These are phyloP conservation scores for Gallinago undulata DNA, from an alignment of 2,113 vertebrate genomes.

Conservation along the genomic window DNA sequence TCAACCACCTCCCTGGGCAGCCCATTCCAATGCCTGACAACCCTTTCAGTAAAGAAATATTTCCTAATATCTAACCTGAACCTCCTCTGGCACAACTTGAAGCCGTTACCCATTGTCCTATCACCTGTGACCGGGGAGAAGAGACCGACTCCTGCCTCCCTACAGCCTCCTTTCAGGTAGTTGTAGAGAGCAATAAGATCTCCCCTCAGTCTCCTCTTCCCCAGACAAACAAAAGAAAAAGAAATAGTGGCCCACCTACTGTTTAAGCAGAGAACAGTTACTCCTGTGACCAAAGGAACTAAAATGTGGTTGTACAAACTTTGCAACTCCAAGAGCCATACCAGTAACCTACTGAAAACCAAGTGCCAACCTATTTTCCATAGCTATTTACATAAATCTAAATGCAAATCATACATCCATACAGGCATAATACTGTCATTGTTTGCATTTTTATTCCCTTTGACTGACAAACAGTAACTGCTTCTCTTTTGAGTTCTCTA, in stretches of 20 bases:
- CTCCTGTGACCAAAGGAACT: background rate
- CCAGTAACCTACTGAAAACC: background rate
- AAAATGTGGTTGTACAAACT: background rate
- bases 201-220: too few relatives aligned
- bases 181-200: too few relatives aligned
- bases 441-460: constrained; percentile 36
- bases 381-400: constrained; percentile 42
- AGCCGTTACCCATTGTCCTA: too few relatives aligned
- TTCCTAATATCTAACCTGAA: too few relatives aligned
- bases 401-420: constrained; percentile 53
- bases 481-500: background rate
- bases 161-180: too few relatives aligned
- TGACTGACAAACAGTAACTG: background rate
- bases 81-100: too few relatives aligned
- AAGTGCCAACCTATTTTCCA: constrained; percentile 16
- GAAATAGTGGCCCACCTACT: background rate
- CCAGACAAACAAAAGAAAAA: background rate
- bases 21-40: too few relatives aligned
- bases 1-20: too few relatives aligned
- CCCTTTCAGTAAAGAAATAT: too few relatives aligned
- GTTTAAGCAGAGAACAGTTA: background rate
- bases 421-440: constrained; percentile 9
- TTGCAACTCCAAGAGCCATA: background rate
- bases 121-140: too few relatives aligned
- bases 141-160: too few relatives aligned